Base-by-base conservation (phyloP, 2,113 vertebrate species). In the Pygoscelis adeliae region DNA sequence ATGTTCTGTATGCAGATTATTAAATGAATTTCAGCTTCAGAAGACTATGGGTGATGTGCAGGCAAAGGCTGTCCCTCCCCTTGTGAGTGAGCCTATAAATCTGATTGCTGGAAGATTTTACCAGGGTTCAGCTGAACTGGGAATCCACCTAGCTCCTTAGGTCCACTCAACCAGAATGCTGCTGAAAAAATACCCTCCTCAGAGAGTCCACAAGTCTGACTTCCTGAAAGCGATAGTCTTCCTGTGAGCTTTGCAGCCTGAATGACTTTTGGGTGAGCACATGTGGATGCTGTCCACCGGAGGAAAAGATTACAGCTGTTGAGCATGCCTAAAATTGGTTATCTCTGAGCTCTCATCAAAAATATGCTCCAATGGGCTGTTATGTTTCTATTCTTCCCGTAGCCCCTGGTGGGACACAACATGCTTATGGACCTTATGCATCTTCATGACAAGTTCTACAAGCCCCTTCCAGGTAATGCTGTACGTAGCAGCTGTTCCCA, bases 361-460 rank as follows among this genome's bases (percentile, higher is more conserved):
- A 74, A n/a, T 15, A 5, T 13, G 5, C 11, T 34, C 12, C 85
- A 62, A 15, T 36, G 15, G 30, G n/a, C 38, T 61, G 1, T 40
- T 69, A 15, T 26, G 25, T 96, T 95, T 87, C 0, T 56, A 3
- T 92, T 96, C n/a, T 29, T 91, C 78, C 87, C 2, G 0, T 50
- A 98, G 98, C 98, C 98, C 11, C 50, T 98, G 32, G 98, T 98
- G 85, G 98, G 98, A 91, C 98, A 98, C 44, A 98, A 98, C 36
- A 98, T 98, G 98, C 80, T 98, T 61, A 93, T 98, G 97, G 98
- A 98, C 46, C 98, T 98, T 53, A 92, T 98, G 89, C 98, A 98
- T n/a, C 98, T 98, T 47, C 98, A 98, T 0, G 98, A 98, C 71
- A 98, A 98, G 93, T 98, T 98, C 96, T 98, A 98, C 98, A 93